Evolutionary conservation across 1,140 invertebrate species (phyloP).

Genomic region (Lucilia cuprina): DNA sequence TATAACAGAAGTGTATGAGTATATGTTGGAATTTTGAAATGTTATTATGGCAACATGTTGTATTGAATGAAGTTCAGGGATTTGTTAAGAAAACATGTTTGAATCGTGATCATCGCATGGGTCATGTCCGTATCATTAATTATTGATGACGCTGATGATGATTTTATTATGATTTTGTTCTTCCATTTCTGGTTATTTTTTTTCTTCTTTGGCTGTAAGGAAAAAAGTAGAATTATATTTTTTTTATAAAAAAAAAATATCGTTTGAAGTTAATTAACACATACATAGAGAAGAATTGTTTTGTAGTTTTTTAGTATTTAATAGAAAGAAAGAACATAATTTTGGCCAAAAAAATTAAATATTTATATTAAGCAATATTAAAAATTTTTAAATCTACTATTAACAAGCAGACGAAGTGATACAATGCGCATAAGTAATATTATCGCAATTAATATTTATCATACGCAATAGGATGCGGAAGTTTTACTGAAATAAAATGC

Average conservation of each 20-base stretch:
- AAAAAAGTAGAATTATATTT: background rate
- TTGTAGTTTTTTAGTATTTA: background rate
- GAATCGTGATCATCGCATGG: slow-evolving; percentile 58
- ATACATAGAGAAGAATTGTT: background rate
- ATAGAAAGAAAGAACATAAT: no score
- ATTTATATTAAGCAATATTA: no score
- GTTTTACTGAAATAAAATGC: no score
- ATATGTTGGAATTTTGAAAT: background rate
- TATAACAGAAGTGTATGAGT: background rate
- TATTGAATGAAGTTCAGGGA: slow-evolving; percentile 20
- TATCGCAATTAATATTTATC: no score
- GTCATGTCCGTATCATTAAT: slow-evolving; percentile 61
- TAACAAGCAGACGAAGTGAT: no score
- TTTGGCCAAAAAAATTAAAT: no score
- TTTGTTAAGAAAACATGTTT: slow-evolving; percentile 23
- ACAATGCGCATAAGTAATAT: no score
- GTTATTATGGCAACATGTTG: slow-evolving; percentile 18
- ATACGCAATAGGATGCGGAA: no score
- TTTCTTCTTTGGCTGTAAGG: background rate
- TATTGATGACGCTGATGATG: slow-evolving; percentile 53
- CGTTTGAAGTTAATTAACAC: background rate
- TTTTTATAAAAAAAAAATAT: background rate
- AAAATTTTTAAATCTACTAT: no score
- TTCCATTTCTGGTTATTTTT: background rate
- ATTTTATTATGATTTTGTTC: slow-evolving; percentile 50